phyloP scores from a whole-genome alignment of 1,140 invertebrate species.

The Panagrolaimus sp. region DNA sequence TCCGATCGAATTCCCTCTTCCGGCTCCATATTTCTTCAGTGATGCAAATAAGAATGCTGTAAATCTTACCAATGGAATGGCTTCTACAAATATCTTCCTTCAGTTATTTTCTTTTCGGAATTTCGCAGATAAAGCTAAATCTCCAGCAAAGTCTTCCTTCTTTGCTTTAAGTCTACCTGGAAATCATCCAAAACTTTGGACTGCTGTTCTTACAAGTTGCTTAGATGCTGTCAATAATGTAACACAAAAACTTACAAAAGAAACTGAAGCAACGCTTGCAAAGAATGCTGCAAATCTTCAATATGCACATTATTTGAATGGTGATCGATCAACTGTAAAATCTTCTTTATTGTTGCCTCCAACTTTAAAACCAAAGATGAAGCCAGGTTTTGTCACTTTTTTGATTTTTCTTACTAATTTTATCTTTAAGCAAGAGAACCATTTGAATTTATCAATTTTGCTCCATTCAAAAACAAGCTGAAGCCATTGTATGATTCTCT shows the following conservation, averaged over 20 bases:
- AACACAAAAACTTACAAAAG: neutral
- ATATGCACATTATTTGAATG: neutral
- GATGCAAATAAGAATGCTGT: neutral
- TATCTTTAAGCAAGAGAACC: neutral
- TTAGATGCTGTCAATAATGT: neutral
- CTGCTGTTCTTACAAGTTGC: neutral
- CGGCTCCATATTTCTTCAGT: neutral
- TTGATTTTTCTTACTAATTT: neutral
- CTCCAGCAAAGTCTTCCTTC: neutral
- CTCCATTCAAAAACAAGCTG: neutral
- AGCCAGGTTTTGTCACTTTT: neutral
- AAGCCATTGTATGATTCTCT: neutral
- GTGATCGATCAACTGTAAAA: constrained; percentile 9
- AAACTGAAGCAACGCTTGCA: neutral
- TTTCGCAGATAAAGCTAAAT: neutral
- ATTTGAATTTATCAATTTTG: neutral
- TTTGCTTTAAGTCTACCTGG: constrained; percentile 11
- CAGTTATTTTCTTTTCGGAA: neutral
- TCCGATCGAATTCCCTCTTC: neutral
- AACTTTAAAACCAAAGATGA: constrained; percentile 4
- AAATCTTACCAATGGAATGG: neutral
- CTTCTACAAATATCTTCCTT: neutral
- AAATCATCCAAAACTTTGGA: constrained; percentile 1
- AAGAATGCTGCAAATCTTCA: neutral
- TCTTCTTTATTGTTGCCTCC: neutral